phyloP scores from a whole-genome alignment of 2,113 vertebrate genomes.

The Promerops cafer region DNA sequence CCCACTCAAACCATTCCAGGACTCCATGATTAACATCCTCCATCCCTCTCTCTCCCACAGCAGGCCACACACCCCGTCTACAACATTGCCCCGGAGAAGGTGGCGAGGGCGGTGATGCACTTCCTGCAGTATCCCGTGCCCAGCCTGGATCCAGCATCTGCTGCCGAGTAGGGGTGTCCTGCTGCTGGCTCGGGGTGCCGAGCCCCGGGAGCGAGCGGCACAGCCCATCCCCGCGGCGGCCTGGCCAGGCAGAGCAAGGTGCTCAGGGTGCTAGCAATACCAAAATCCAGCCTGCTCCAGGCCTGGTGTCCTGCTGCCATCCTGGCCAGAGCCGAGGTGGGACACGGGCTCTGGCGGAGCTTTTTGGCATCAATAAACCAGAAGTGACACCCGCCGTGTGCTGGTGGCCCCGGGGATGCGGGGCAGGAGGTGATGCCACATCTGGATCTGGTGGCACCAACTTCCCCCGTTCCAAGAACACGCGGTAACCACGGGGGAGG shows the following conservation, averaged over 20 bases:
- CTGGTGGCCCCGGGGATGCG: background rate
- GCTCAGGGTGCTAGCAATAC: slow-evolving; percentile 58
- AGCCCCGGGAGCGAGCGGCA: background rate
- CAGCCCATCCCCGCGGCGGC: fast-evolving
- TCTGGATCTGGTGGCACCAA: background rate
- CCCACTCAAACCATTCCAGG: background rate
- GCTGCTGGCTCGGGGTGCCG: background rate
- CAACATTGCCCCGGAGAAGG: slow-evolving; percentile 92
- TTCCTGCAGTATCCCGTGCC: slow-evolving; percentile 83
- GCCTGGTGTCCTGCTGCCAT: background rate
- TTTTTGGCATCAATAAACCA: slow-evolving; percentile 26
- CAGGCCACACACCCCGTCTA: slow-evolving; percentile 92
- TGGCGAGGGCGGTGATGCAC: slow-evolving; percentile 80
- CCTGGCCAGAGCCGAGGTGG: background rate
- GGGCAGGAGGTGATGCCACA: background rate
- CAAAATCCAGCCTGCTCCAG: slow-evolving; percentile 22
- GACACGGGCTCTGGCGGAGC: background rate
- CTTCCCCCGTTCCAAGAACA: slow-evolving; percentile 2
- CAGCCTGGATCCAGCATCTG: background rate
- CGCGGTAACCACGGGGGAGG: slow-evolving; percentile 67
- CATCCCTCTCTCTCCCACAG: slow-evolving; percentile 48
- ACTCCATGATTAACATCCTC: background rate
- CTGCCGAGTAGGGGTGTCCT: slow-evolving; percentile 1
- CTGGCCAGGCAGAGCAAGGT: background rate
- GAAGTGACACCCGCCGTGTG: background rate